These are phyloP conservation scores for Euproctis similis DNA, from an alignment of 2,888 invertebrate species.

Conservation along the genomic window DNA sequence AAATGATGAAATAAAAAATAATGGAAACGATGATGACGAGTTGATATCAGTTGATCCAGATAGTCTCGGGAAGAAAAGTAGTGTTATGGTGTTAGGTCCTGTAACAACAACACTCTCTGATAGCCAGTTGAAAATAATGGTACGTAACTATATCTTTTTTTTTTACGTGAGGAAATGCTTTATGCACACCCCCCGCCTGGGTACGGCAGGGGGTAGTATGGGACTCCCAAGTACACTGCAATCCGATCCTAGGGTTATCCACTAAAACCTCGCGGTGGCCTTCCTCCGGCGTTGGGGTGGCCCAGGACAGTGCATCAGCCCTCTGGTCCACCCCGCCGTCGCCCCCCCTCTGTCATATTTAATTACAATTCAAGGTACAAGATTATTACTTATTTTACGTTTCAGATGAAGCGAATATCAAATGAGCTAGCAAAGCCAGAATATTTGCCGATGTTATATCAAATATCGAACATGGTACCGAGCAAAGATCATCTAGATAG, in stretches of 20 bases:
- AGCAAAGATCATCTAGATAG: slow-evolving; percentile 44
- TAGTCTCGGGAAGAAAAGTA: slow-evolving; percentile 55
- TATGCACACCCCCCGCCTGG: no score
- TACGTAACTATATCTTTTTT: slow-evolving; percentile 26
- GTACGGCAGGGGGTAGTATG: no score
- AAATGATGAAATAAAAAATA: slow-evolving; percentile 59
- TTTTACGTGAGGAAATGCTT: no score
- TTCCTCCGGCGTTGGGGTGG: no score
- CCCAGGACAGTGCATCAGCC: no score
- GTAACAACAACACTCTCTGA: slow-evolving; percentile 49
- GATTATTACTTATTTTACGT: slow-evolving; percentile 1
- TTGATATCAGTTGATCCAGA: slow-evolving; percentile 59
- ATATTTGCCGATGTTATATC: slow-evolving; percentile 50
- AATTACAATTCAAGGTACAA: no score
- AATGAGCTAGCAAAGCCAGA: slow-evolving; percentile 57
- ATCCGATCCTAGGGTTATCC: no score
- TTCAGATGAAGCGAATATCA: slow-evolving; percentile 58
- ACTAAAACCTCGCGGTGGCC: no score
- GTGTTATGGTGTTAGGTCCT: slow-evolving; percentile 59
- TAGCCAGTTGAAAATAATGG: slow-evolving; percentile 49
- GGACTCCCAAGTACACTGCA: no score
- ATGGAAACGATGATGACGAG: slow-evolving; percentile 40
- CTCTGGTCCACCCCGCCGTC: no score
- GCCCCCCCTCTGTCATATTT: no score
- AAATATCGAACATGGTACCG: slow-evolving; percentile 49